Evolutionary conservation across 2,797 vertebrate genomes (phyloP).

Genomic region (Buphagus erythrorhynchus): DNA sequence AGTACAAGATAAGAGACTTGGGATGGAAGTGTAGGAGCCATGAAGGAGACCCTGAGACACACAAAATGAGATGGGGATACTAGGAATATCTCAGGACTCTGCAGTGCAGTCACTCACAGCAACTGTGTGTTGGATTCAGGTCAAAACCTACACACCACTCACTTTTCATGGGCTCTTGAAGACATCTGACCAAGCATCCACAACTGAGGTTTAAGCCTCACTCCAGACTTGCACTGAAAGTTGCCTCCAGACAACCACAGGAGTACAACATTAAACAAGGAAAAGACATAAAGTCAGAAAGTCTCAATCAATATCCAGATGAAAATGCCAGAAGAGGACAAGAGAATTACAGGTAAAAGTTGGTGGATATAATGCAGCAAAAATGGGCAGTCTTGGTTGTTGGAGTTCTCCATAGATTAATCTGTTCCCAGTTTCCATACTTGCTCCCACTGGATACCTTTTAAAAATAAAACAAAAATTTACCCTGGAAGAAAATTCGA

Average conservation of each 20-base stretch:
- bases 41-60: accelerated
- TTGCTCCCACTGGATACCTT: neutral
- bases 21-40: neutral
- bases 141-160: neutral
- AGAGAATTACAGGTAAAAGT: neutral
- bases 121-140: accelerated
- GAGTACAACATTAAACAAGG: neutral
- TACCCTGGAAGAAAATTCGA: neutral
- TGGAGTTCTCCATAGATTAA: neutral
- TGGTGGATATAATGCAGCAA: neutral
- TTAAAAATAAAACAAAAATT: neutral
- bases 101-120: neutral
- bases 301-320: neutral
- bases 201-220: neutral
- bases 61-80: neutral
- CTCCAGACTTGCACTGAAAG: neutral
- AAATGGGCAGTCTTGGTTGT: neutral
- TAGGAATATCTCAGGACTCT: neutral
- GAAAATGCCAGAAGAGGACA: neutral
- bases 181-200: neutral
- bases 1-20: neutral
- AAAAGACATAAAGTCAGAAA: neutral
- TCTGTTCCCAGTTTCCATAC: neutral
- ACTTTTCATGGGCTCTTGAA: neutral
- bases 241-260: neutral